A percentile compares a stretch with the other conserved stretches of the same genome.
Conservation (phyloP, 2,888 invertebrate species). For the Luperina nickerlii region DNA sequence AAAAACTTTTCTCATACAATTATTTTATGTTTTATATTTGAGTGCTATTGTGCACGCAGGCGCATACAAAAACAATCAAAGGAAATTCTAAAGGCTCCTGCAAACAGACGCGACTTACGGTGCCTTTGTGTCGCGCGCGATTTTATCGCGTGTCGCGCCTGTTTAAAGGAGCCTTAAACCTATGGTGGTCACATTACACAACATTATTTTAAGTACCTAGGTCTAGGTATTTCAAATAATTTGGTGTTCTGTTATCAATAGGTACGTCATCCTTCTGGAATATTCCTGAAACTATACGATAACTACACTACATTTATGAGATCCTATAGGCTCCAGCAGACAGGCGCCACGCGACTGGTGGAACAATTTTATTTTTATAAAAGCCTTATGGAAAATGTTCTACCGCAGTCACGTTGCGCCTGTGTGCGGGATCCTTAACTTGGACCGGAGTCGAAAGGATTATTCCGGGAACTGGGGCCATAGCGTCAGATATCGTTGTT, state of each 20-base stretch:
- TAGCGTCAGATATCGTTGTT: neutral
- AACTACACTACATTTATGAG: neutral
- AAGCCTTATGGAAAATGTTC: too few species aligned
- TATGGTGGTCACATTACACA: conserved; percentile 3
- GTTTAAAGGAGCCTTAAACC: too few species aligned
- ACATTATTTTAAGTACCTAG: conserved; percentile 12
- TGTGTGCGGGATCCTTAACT: neutral
- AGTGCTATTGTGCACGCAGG: conserved; percentile 30
- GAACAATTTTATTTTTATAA: neutral
- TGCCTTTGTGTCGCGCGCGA: too few species aligned
- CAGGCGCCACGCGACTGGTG: neutral
- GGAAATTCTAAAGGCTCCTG: conserved; percentile 43
- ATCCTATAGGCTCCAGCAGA: too few species aligned
- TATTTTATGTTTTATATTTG: conserved; percentile 24
- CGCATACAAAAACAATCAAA: conserved; percentile 30
- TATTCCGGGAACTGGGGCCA: conserved; percentile 1
- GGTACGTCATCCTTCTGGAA: neutral
- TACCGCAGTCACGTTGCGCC: neutral
- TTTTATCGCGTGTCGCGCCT: too few species aligned
- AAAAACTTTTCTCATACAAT: neutral
- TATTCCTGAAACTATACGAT: neutral
- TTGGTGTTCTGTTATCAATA: neutral
- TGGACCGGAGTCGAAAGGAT: neutral
- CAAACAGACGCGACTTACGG: too few species aligned
- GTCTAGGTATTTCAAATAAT: conserved; percentile 3